Percentiles rank a stretch among this genome's conserved stretches.
phyloP scores from a whole-genome alignment of 2,113 vertebrate species.

The Phocoena sinus region DNA sequence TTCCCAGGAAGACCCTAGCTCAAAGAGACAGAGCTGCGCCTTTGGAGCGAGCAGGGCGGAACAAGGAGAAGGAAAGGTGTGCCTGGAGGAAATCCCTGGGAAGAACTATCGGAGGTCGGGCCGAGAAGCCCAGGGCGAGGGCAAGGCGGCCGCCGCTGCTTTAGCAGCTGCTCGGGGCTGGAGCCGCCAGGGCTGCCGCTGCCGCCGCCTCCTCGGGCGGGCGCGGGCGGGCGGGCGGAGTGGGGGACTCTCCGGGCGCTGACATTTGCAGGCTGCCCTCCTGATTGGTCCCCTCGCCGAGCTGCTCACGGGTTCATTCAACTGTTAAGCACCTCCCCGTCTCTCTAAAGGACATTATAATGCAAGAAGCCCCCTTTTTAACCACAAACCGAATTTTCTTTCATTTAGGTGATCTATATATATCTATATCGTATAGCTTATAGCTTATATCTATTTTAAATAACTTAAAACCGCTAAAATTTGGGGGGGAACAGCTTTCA shows the following conservation, averaged over 20 bases:
- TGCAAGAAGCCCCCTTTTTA: slow-evolving; percentile 98
- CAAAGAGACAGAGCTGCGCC: background rate
- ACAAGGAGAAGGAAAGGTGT: background rate
- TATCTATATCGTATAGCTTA: slow-evolving; percentile 81
- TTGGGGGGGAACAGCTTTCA: slow-evolving; percentile 90
- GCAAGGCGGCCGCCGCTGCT: background rate
- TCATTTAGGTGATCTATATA: slow-evolving; percentile 97
- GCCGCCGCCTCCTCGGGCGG: slow-evolving; percentile 62
- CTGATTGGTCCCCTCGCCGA: slow-evolving; percentile 95
- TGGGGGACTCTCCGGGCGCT: slow-evolving; percentile 79
- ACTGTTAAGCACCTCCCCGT: slow-evolving; percentile 98
- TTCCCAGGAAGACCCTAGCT: background rate
- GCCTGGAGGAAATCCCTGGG: background rate
- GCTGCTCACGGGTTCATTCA: slow-evolving; percentile 93
- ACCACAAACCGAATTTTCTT: slow-evolving; percentile 98
- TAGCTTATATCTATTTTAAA: slow-evolving; percentile 90
- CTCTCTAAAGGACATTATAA: slow-evolving; percentile 99
- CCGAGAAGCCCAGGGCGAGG: background rate
- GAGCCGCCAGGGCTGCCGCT: slow-evolving; percentile 50
- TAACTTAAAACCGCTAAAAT: slow-evolving; percentile 94
- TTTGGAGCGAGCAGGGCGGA: background rate
- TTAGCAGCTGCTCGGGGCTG: slow-evolving; percentile 22
- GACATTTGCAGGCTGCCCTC: slow-evolving; percentile 89
- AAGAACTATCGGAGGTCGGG: background rate
- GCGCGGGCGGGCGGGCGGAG: slow-evolving; percentile 74